Evolutionary conservation across 2,888 invertebrate genomes (phyloP).

Genomic region (Oscheius onirici): DNA sequence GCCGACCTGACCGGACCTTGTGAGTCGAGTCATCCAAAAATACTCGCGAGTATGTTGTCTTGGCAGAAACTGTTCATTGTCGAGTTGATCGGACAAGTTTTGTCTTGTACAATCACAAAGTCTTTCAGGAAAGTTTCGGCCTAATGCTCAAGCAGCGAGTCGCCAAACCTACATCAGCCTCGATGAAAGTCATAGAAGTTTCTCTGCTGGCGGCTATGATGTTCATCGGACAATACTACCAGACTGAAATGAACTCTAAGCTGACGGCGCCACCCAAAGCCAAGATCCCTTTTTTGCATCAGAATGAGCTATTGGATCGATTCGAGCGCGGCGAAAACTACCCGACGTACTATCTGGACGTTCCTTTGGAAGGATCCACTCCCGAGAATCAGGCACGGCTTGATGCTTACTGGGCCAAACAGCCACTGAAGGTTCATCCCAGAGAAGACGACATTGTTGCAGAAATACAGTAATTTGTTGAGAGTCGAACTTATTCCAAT

Average conservation of each 20-base stretch:
- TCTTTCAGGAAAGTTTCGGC: slow-evolving; percentile 50
- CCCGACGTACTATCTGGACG: slow-evolving; percentile 51
- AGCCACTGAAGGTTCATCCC: slow-evolving; percentile 41
- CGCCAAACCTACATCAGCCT: slow-evolving; percentile 40
- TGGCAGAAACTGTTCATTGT: too few species aligned
- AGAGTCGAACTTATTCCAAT: neutral
- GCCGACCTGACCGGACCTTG: too few species aligned
- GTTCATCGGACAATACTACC: slow-evolving; percentile 50
- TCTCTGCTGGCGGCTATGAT: slow-evolving; percentile 47
- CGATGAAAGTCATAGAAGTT: slow-evolving; percentile 45
- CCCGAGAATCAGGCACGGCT: slow-evolving; percentile 45
- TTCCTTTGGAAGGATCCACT: slow-evolving; percentile 47
- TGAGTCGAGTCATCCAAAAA: too few species aligned
- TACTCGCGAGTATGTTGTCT: too few species aligned
- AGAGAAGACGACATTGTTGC: slow-evolving; percentile 41
- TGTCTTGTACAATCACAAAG: neutral
- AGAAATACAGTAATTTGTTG: slow-evolving; percentile 42
- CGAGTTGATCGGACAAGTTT: too few species aligned
- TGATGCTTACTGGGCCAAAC: slow-evolving; percentile 39
- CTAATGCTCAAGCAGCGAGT: slow-evolving; percentile 53
- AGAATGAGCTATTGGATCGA: slow-evolving; percentile 51
- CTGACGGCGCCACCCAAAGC: slow-evolving; percentile 51
- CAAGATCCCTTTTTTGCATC: slow-evolving; percentile 51
- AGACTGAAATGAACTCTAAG: slow-evolving; percentile 57
- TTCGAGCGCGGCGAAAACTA: slow-evolving; percentile 42